A percentile compares a stretch with the other conserved stretches of the same genome.
Evolutionary conservation across 2,888 invertebrate species (phyloP).

Genomic region (Leptothorax acervorum): DNA sequence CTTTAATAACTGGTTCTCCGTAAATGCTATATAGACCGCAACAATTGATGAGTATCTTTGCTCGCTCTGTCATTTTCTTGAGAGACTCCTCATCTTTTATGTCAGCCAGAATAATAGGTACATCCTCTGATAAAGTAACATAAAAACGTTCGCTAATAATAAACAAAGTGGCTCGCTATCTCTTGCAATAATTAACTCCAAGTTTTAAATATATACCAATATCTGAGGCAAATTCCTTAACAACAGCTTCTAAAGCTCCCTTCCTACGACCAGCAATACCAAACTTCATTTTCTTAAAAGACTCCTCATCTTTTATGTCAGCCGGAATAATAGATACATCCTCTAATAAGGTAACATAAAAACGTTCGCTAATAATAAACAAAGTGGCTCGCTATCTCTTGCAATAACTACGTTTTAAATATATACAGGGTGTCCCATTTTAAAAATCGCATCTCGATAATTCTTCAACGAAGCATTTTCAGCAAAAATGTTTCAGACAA

Average conservation of each 20-base stretch:
- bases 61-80: constrained; percentile 91
- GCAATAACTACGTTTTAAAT: neutral
- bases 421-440: neutral
- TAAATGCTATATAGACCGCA: constrained; percentile 96
- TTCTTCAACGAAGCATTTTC: no score
- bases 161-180: neutral
- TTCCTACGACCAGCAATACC: constrained; percentile 94
- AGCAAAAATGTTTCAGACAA: no score
- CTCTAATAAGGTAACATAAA: neutral
- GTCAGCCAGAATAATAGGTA: no score
- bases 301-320: no score
- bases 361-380: neutral
- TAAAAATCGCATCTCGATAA: no score
- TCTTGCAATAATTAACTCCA: neutral
- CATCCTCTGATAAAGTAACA: neutral
- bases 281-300: constrained; percentile 78
- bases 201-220: constrained; percentile 69
- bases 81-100: no score
- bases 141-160: neutral
- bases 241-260: constrained; percentile 87
- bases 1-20: constrained; percentile 96
- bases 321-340: no score
- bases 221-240: constrained; percentile 84
- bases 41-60: constrained; percentile 95
- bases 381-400: neutral